These are phyloP conservation scores for Drosophila incognita DNA, from an alignment of 2,888 invertebrate genomes.

Conservation along the genomic window DNA sequence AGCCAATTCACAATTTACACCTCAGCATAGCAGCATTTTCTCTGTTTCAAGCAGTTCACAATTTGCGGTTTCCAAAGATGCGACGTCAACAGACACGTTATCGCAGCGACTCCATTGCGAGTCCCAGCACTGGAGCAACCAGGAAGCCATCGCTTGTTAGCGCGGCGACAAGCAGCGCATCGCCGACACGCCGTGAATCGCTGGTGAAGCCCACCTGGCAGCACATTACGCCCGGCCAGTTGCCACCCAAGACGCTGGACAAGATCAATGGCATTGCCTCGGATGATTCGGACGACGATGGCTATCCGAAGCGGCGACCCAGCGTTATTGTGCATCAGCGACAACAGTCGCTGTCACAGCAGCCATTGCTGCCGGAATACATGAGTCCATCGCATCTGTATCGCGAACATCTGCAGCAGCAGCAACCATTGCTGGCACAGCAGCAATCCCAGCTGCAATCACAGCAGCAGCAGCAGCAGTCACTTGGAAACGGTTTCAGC, in stretches of 20 bases:
- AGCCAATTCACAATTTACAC: constrained; percentile 35
- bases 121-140: constrained; percentile 44
- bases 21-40: constrained; percentile 8
- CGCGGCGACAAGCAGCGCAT: constrained; percentile 40
- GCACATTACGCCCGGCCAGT: constrained; percentile 84
- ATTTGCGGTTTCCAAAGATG: constrained; percentile 53
- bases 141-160: constrained; percentile 62
- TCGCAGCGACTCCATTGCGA: constrained; percentile 72
- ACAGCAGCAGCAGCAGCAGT: constrained; percentile 34
- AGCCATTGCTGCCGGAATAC: constrained; percentile 61
- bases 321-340: constrained; percentile 80
- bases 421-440: constrained; percentile 7
- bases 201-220: constrained; percentile 85
- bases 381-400: constrained; percentile 60
- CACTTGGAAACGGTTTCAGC: constrained; percentile 48
- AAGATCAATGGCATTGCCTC: constrained; percentile 83
- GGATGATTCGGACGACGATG: constrained; percentile 81
- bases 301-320: constrained; percentile 76
- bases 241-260: constrained; percentile 83
- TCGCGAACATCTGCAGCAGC: constrained; percentile 55
- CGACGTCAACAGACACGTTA: constrained; percentile 76
- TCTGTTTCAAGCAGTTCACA: background rate
- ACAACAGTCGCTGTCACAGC: constrained; percentile 65
- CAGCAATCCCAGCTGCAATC: constrained; percentile 27
- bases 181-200: constrained; percentile 82